phyloP scores from a whole-genome alignment of 2,797 vertebrate genomes.

The Lutjanus argentimaculatus region DNA sequence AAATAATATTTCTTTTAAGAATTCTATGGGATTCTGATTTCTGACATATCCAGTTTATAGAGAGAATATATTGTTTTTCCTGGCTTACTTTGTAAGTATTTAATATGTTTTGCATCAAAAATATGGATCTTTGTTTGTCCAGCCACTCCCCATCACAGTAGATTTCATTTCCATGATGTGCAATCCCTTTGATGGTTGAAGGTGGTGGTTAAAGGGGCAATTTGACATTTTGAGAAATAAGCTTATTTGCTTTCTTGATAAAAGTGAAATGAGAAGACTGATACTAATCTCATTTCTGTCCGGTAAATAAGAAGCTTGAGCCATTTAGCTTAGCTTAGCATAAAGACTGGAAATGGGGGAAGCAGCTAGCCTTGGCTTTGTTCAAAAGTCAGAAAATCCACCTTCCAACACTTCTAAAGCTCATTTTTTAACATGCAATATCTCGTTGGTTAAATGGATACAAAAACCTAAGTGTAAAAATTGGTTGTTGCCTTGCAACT shows the following conservation, averaged over 20 bases:
- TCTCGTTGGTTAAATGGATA: background rate
- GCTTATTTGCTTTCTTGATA: conserved; percentile 6
- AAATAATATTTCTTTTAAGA: conserved; percentile 33
- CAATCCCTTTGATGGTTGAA: conserved; percentile 37
- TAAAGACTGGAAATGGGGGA: background rate
- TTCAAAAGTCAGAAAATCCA: background rate
- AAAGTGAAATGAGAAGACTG: background rate
- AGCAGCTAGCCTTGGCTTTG: background rate
- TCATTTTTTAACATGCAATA: background rate
- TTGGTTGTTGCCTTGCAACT: background rate
- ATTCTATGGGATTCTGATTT: conserved; percentile 64
- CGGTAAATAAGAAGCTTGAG: background rate
- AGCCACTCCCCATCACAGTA: conserved; percentile 31
- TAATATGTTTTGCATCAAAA: conserved; percentile 81
- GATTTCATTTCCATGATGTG: conserved; percentile 46
- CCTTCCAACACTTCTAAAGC: background rate
- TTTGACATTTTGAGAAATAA: conserved; percentile 19
- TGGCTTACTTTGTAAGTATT: conserved; percentile 76
- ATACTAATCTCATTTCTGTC: background rate
- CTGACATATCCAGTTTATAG: conserved; percentile 61
- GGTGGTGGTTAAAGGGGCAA: conserved; percentile 12
- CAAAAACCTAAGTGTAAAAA: background rate
- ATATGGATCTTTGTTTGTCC: conserved; percentile 52
- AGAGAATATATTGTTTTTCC: conserved; percentile 56
- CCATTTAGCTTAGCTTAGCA: conserved; percentile 1